Base-by-base conservation (phyloP, 2,888 invertebrate genomes). In the Lepidocyrtoides sp. region DNA sequence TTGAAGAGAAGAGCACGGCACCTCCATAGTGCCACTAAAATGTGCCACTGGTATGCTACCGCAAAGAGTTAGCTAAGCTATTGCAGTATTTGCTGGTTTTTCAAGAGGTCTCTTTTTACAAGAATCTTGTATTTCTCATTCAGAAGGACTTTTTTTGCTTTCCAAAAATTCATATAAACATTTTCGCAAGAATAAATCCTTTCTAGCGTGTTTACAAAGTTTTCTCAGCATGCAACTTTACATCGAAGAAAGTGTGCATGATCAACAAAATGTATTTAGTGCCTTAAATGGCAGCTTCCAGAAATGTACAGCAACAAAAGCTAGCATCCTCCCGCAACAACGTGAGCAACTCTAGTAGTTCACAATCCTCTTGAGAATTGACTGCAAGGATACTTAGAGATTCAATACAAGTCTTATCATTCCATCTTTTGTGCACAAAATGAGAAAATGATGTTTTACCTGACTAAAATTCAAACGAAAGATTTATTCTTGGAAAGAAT, bases 391-490 rank as follows among this genome's bases (percentile, higher is more conserved):
- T 79, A 54, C 14, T 79, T 79, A 8, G 32, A 29, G 29, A 79
- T 79, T 79, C 79, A 32, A 32, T 29, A 5, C 32, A 29, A 51
- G 26, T 12, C 29, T 51, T 51, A 17, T 12, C 12, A 5, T 54
- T 79, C 32, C 51, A 17, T 32, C 54, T 23, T 79, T 51, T 79
- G n/a, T 32, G 79, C 4, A n/a, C 29, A 79, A 81, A 81, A 60
- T 60, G 81, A 57, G 81, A 81, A 81, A 81, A 81, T 81, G 60
- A 81, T 81, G 81, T 60, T 81, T 81, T 81, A 81, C 81, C 81
- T 81, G 81, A 81, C 60, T 60, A 36, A 81, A 81, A 81, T 81
- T 60, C 81, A 57, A 36, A 81, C 57, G 23, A 81, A 60, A 26
- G 77, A 36, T 48, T 17, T 77, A 29, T 79, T 54, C 77, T 7